phyloP scores from a whole-genome alignment of 2,113 vertebrate genomes.

The Aegotheles bennettii region DNA sequence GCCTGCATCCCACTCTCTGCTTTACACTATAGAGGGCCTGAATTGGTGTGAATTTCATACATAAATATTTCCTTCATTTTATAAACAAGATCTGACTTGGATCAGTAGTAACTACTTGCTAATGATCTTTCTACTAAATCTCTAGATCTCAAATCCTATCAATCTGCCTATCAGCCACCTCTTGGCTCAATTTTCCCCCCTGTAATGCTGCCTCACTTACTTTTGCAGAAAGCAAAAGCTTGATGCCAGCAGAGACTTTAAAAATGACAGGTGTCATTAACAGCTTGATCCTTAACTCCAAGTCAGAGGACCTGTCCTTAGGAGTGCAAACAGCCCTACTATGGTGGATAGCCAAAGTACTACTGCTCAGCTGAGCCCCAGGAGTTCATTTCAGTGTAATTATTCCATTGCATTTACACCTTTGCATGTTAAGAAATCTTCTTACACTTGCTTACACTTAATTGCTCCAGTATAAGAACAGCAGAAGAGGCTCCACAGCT shows the following conservation, averaged over 20 bases:
- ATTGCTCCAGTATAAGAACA: not conserved
- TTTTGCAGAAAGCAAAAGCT: not conserved
- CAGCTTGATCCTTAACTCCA: not conserved
- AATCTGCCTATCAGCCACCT: not conserved
- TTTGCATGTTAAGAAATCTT: not conserved
- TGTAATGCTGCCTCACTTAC: not conserved
- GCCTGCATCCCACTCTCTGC: too few relatives aligned
- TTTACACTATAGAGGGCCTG: not conserved
- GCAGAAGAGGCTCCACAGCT: not conserved
- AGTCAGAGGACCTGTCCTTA: not conserved
- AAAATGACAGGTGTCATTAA: not conserved
- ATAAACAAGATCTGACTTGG: not conserved
- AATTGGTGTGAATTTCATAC: not conserved
- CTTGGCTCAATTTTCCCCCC: not conserved
- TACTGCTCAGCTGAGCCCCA: not conserved
- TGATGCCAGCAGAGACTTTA: not conserved
- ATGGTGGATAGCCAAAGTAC: not conserved
- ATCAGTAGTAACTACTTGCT: not conserved
- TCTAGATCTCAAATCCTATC: not conserved
- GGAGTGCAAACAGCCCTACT: fast-evolving
- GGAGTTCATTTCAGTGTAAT: not conserved
- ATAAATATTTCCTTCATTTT: not conserved
- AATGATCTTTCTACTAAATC: not conserved
- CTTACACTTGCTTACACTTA: not conserved
- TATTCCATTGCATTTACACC: not conserved